These are phyloP conservation scores for Matsumurasca onukii DNA, from an alignment of 1,140 invertebrate species.

Conservation along the genomic window DNA sequence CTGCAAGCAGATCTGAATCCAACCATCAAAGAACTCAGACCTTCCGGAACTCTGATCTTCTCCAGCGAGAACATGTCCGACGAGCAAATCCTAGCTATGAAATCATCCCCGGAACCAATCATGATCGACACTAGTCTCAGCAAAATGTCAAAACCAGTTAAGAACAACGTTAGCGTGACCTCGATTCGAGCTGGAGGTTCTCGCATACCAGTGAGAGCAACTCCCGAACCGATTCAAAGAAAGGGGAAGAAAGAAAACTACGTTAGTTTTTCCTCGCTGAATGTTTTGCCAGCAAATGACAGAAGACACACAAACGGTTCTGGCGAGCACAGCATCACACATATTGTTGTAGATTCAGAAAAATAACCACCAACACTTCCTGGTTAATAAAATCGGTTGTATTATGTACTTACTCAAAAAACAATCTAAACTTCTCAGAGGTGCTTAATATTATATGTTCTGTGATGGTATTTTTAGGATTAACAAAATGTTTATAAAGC, in stretches of 20 bases:
- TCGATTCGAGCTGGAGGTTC: constrained; percentile 37
- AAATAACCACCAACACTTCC: constrained; percentile 15
- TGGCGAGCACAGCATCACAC: constrained; percentile 30
- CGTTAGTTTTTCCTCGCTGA: constrained; percentile 32
- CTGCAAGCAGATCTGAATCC: constrained; percentile 13
- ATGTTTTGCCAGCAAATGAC: constrained; percentile 28
- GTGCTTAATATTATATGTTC: constrained; percentile 8
- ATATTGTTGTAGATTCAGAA: constrained; percentile 32
- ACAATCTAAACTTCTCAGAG: neutral
- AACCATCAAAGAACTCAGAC: constrained; percentile 25
- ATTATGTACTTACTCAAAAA: neutral
- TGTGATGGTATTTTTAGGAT: constrained; percentile 12
- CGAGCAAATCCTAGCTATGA: constrained; percentile 38
- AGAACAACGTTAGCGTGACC: constrained; percentile 34
- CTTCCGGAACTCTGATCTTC: constrained; percentile 15
- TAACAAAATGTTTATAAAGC: neutral
- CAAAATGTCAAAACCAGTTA: constrained; percentile 24
- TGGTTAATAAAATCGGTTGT: neutral
- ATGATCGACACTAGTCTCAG: constrained; percentile 25
- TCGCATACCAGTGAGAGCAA: constrained; percentile 35
- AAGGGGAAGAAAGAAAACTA: constrained; percentile 31
- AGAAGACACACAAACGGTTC: constrained; percentile 30
- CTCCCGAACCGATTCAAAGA: constrained; percentile 31
- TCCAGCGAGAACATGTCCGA: constrained; percentile 38
- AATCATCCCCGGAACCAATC: constrained; percentile 33